Conservation (phyloP, 2,113 vertebrate species). For the Campylorhamphus procurvoides region DNA sequence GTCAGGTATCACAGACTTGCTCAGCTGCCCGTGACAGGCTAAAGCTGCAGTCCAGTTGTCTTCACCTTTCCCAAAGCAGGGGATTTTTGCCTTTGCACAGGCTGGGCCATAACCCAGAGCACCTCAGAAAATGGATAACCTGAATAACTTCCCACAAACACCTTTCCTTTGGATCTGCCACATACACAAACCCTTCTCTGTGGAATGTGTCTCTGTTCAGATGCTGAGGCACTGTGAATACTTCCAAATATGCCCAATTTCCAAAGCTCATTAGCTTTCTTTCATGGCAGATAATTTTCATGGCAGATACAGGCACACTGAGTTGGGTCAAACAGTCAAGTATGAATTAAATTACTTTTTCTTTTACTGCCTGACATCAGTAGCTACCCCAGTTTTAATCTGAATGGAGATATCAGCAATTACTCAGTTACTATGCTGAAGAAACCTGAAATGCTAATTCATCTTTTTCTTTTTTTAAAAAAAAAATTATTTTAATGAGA, state of each 20-base stretch:
- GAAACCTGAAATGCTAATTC: neutral
- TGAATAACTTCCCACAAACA: neutral
- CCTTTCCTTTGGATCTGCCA: neutral
- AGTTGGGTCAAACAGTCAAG: slow-evolving; percentile 5
- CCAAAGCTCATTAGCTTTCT: neutral
- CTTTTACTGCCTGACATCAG: neutral
- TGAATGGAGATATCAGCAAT: neutral
- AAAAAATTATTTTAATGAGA: neutral
- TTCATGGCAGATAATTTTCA: neutral
- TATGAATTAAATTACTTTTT: neutral
- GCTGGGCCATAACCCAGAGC: neutral
- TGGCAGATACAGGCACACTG: neutral
- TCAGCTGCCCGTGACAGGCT: neutral
- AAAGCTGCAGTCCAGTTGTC: neutral
- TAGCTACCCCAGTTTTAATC: slow-evolving; percentile 22
- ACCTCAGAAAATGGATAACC: neutral
- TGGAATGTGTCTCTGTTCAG: neutral
- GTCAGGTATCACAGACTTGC: neutral
- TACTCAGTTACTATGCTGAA: neutral
- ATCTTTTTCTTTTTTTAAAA: neutral
- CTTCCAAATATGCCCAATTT: neutral
- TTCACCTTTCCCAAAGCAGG: neutral
- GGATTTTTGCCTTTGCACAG: neutral
- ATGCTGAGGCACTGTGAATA: neutral
- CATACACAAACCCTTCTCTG: neutral